Conservation (phyloP, 2,797 vertebrate species). For the Urophycis tenuis region DNA sequence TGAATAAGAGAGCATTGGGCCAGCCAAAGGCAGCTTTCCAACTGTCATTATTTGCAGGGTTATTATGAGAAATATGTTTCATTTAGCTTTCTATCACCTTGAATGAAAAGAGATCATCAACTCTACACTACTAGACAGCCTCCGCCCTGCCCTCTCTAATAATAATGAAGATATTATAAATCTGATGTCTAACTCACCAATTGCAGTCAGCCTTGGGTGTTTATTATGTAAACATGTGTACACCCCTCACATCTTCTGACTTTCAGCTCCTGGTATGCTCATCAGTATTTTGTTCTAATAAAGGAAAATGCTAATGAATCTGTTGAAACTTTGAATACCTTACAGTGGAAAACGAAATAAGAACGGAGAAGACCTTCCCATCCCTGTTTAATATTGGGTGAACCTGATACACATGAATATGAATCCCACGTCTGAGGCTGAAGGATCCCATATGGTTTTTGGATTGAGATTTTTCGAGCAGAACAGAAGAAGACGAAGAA, state of each 20-base stretch:
- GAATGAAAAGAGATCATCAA: conserved; percentile 21
- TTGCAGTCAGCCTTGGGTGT: conserved; percentile 1
- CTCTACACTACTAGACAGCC: conserved; percentile 14
- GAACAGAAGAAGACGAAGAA: conserved; percentile 63
- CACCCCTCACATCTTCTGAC: not conserved
- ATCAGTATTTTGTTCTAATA: conserved; percentile 27
- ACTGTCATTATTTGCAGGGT: conserved; percentile 3
- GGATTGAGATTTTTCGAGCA: conserved; percentile 54
- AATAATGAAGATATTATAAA: conserved; percentile 5
- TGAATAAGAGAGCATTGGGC: not conserved
- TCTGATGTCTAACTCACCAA: conserved; percentile 14
- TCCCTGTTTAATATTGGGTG: conserved; percentile 54
- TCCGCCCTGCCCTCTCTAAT: conserved; percentile 13
- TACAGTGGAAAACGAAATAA: conserved; percentile 28
- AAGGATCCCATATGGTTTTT: conserved; percentile 70
- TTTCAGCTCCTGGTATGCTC: not conserved
- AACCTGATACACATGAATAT: conserved; percentile 66
- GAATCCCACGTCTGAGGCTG: conserved; percentile 60
- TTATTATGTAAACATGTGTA: not conserved
- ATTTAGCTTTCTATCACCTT: conserved; percentile 18
- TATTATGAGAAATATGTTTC: conserved; percentile 17
- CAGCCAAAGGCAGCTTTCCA: not conserved
- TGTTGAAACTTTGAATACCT: conserved; percentile 31
- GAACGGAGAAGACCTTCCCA: conserved; percentile 39
- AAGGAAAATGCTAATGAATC: conserved; percentile 29